Evolutionary conservation across 2,888 invertebrate species (phyloP), one percentile per base, ranked within the genome.

Genomic region (Sesia apiformis): DNA sequence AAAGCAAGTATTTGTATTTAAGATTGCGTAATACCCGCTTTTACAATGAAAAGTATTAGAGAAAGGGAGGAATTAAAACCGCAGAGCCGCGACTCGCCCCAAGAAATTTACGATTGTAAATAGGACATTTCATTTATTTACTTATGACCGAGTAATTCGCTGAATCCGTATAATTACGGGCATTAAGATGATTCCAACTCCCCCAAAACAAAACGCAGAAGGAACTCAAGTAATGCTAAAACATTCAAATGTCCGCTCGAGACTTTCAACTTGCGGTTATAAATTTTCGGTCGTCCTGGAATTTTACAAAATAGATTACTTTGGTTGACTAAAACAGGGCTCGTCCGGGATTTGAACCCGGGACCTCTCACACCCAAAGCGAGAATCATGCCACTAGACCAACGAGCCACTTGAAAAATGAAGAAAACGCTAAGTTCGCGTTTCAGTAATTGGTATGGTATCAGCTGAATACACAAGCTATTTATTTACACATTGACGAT

Each of bases 91-190:
- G 50, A 49, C 54, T 54, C 54, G 41, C 56, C 54, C 53, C 55
- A 53, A 55, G 62, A 81, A 86, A 87, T 87, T 86, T 83, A 87
- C 87, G 87, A 84, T 85, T 84, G 83, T 84, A 84, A 87, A 86
- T 86, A 85, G 82, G 78, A 72, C 78, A 79, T 84, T 80, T 75
- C 76, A 78, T 81, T 81, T 86, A 85, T 86, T 88, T 86, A 87
- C 85, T 87, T 86, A 87, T 86, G 85, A 84, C 77, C 83, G 81
- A 88, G 86, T 87, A 89, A 89, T 89, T 89, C 89, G 75, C 61
- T 65, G 81, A 89, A 88, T 88, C 89, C 81, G 84, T 88, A 89
- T 90, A 90, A 90, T 90, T 90, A 88, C 88, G 66, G 74, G 88
- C 78, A 90, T 90, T 88, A 89, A 85, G 89, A 90, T 89, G 88